Base-by-base conservation (phyloP, 2,888 invertebrate species). In the Stenchaetothrips biformis region DNA sequence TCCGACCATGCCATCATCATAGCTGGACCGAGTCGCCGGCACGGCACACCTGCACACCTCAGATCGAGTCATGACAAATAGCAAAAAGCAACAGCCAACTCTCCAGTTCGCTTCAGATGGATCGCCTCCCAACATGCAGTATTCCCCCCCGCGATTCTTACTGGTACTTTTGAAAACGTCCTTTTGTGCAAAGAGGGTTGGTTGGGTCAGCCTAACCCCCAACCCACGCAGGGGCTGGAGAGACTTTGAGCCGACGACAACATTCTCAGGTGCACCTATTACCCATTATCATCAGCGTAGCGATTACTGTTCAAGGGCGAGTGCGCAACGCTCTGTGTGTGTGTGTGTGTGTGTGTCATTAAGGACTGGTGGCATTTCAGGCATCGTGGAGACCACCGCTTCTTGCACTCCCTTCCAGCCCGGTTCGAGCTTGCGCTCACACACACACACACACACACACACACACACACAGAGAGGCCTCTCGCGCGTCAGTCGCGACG, bases 251-350 rank as follows among this genome's bases (percentile, higher is more conserved):
- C 21, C 67, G 9, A 7, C 67, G 11, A 74, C 67, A 74, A 74
- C 67, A 74, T 74, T 74, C 67, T 74, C 67, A 74, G 67, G 67
- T 74, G 67, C 67, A 74, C 67, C 67, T 74, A 74, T 74, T 74
- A 74, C 67, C 67, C 67, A 74, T 74, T 74, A 74, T 74, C 67
- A 74, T 74, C 67, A 74, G 67, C 67, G 67, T 74, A 9, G 67
- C 11, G 67, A 74, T 74, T 74, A 74, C 67, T 74, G 67, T 74
- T 74, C 67, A 74, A 74, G 67, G 67, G 67, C 21, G 67, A 53
- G 53, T 53, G 0, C 18, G 53, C 53, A 53, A 53, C 53, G 53
- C 18, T 74, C 25, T 21, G 25, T 25, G 25, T 25, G 25, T 74
- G 67, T 74, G 67, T 74, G 67, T 74, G 67, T 74, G 67, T 74